Evolutionary conservation across 2,888 invertebrate species (phyloP).

Genomic region (Kryphioiulus occultus): DNA sequence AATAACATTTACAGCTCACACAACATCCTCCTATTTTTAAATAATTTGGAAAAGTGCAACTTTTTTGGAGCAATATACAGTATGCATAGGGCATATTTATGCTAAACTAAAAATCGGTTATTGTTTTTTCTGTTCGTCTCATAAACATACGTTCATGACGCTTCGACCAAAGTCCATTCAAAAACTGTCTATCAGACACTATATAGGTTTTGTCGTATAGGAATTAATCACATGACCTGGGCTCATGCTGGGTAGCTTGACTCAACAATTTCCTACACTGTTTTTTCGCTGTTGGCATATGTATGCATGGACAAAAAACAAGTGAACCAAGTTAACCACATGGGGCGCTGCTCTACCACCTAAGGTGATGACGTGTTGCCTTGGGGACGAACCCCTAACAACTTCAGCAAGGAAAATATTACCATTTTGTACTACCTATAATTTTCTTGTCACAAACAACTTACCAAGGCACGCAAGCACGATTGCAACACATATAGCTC

Average conservation of each 20-base stretch:
- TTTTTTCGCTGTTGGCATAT: neutral
- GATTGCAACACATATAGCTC: neutral
- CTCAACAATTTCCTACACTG: neutral
- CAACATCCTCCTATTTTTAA: too few species aligned
- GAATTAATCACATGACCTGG: constrained; percentile 14
- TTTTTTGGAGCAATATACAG: too few species aligned
- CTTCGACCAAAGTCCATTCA: too few species aligned
- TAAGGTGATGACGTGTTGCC: constrained; percentile 25
- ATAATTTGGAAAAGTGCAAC: too few species aligned
- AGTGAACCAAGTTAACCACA: constrained; percentile 7
- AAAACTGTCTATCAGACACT: too few species aligned
- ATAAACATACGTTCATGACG: too few species aligned
- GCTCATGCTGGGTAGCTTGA: neutral
- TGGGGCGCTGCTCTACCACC: constrained; percentile 29
- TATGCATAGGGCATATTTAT: too few species aligned
- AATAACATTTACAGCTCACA: too few species aligned
- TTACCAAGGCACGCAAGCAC: neutral
- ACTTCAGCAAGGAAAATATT: constrained; percentile 19
- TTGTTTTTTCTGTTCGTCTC: too few species aligned
- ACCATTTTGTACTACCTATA: neutral
- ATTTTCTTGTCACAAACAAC: constrained; percentile 21
- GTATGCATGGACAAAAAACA: neutral
- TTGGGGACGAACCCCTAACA: constrained; percentile 24
- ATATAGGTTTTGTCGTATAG: neutral
- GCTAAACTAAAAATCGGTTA: too few species aligned